These are phyloP conservation scores for Casuarius casuarius DNA, from an alignment of 2,113 vertebrate species.

Conservation along the genomic window DNA sequence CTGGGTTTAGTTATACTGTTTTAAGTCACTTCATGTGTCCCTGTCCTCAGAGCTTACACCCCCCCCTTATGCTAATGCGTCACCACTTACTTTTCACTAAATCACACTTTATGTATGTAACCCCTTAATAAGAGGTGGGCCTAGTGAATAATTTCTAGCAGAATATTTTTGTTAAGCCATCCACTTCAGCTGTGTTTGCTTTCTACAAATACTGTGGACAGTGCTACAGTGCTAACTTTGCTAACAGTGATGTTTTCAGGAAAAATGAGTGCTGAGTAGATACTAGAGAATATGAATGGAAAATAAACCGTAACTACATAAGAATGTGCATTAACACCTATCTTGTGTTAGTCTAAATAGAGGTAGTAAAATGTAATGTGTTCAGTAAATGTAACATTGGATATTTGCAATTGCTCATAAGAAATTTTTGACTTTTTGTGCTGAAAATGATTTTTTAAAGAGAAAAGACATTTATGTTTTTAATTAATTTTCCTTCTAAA, in stretches of 20 bases:
- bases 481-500: neutral
- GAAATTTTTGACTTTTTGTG: neutral
- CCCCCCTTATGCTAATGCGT: neutral
- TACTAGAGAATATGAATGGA: neutral
- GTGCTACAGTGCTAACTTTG: neutral
- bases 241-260: neutral
- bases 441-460: neutral
- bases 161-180: neutral
- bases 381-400: neutral
- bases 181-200: neutral
- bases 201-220: neutral
- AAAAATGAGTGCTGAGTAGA: neutral
- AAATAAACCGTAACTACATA: neutral
- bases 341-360: neutral
- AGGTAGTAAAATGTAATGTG: neutral
- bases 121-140: neutral
- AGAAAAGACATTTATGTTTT: neutral
- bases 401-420: neutral
- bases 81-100: neutral
- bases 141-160: neutral
- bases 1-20: neutral
- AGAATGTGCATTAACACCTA: neutral
- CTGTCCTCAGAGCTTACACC: neutral
- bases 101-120: neutral
- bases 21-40: neutral